phyloP scores from a whole-genome alignment of 2,113 vertebrate species.

The Lipotes vexillifer region DNA sequence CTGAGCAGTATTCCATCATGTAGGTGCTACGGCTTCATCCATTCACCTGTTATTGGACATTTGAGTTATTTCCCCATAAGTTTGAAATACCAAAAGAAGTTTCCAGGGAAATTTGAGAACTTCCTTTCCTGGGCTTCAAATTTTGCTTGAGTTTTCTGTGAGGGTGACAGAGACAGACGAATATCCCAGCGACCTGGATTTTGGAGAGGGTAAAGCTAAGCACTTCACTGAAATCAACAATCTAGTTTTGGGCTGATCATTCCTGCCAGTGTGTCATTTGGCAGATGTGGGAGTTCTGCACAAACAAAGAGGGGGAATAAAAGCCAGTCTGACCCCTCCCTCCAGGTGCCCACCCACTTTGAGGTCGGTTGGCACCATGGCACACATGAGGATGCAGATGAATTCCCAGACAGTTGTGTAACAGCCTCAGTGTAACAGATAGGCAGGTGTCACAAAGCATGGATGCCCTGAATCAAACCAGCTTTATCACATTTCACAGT shows the following conservation, averaged over 20 bases:
- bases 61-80: neutral
- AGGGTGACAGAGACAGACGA: neutral
- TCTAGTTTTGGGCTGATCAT: neutral
- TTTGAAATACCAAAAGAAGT: neutral
- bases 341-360: conserved; percentile 25
- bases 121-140: neutral
- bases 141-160: neutral
- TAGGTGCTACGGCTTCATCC: neutral
- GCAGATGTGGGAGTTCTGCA: neutral
- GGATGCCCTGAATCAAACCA: neutral
- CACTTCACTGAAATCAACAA: neutral
- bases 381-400: neutral
- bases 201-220: neutral
- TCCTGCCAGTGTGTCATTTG: neutral
- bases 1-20: neutral
- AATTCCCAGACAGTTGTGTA: conserved; percentile 72
- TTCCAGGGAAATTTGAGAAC: neutral
- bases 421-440: conserved; percentile 46
- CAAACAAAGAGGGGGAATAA: neutral
- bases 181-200: neutral
- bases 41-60: neutral
- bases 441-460: conserved; percentile 55
- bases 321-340: neutral
- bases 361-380: neutral
- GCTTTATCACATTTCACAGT: conserved; percentile 69